These are phyloP conservation scores for Actias luna DNA, from an alignment of 2,888 invertebrate species.

Conservation along the genomic window DNA sequence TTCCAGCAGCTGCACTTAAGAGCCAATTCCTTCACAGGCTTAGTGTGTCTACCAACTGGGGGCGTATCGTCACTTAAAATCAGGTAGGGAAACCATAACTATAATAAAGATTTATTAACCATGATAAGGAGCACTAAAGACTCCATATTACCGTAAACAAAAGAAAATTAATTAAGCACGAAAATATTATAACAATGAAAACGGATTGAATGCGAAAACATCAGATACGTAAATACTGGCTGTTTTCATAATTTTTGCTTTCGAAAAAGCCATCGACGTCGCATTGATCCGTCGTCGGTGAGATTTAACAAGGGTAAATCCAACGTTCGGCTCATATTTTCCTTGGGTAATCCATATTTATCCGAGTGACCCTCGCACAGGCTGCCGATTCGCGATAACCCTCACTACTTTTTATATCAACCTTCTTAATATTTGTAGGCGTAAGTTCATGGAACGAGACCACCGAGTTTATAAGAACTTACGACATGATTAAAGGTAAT, in stretches of 20 bases:
- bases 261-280: background rate
- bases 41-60: too few species aligned
- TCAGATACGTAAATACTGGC: too few species aligned
- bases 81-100: background rate
- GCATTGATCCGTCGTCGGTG: background rate
- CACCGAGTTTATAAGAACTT: slow-evolving; percentile 22
- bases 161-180: background rate
- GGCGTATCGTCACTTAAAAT: too few species aligned
- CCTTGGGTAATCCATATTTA: slow-evolving; percentile 74
- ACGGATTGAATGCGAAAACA: background rate
- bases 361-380: slow-evolving; percentile 62
- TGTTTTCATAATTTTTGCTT: background rate
- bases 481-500: background rate
- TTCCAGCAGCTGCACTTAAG: too few species aligned
- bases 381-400: slow-evolving; percentile 58
- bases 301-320: slow-evolving; percentile 7
- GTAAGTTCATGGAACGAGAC: slow-evolving; percentile 35
- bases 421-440: slow-evolving; percentile 54
- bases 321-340: slow-evolving; percentile 56
- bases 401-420: slow-evolving; percentile 51
- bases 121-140: background rate
- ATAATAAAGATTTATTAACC: background rate
- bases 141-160: background rate
- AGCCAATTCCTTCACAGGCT: too few species aligned
- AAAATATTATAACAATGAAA: background rate